Base-by-base conservation (phyloP, 2,888 invertebrate genomes). In the Polydrusus tereticollis region DNA sequence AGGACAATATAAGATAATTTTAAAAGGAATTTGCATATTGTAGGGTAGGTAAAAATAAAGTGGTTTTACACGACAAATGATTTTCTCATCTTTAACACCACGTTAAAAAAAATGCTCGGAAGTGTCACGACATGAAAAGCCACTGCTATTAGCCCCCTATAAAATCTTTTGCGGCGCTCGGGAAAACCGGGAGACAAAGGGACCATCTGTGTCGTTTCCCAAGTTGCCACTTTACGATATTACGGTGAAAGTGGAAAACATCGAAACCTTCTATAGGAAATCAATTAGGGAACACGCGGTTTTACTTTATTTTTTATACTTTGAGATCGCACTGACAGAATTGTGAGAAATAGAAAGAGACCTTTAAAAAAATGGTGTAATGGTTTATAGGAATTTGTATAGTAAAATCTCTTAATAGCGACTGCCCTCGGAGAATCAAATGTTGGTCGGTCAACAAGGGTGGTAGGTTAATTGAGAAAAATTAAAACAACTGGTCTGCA, bases 211-310 rank as follows among this genome's bases (percentile, higher is more conserved):
- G 57, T 50, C 55, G 50, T 69, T 73, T 69, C 65, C 69, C 69
- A 58, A 65, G 41, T 68, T 65, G 73, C 60, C 64, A 73, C 73
- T 73, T 73, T 66, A 60, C 66, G 69, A 43, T 58, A 64, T 72
- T 68, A 74, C 59, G 41, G 23, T 43, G 55, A 69, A 52, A 58
- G 60, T 55, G 69, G 69, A 69, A 84, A 85, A 85, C 83, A 83
- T 73, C 81, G 82, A 83, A 84, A 85, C 84, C 84, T 85, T 85
- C 84, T 85, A 85, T 85, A 82, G 85, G 82, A 85, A 85, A 85
- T 85, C 85, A 85, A 85, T 85, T 85, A 85, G 69, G 59, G 47
- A 62, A 74, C 68, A 60, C 36, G 68, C 59, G 60, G 73, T 66
- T 52, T 73, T 59, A 58, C 66, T 67, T 38, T n/a, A 18, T 36